phyloP scores from a whole-genome alignment of 2,797 vertebrate genomes.

The Discoglossus pictus region DNA sequence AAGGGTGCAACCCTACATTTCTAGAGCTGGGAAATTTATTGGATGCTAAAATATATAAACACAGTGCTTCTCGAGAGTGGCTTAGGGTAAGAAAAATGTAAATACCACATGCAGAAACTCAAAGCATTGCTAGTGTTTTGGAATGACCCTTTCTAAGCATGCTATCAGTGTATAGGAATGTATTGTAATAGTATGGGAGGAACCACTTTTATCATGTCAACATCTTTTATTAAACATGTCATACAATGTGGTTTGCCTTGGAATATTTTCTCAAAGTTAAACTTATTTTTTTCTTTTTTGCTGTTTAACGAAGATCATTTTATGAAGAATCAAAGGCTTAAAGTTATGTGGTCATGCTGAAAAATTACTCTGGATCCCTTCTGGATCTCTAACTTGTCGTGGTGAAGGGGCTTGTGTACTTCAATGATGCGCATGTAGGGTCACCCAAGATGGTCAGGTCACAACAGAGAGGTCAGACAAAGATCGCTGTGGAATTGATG shows the following conservation, averaged over 20 bases:
- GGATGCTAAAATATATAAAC: conserved; percentile 37
- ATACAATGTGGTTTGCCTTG: too few species aligned
- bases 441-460: too few species aligned
- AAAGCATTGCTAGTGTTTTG: conserved; percentile 18
- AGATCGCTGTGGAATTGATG: too few species aligned
- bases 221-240: conserved; percentile 7
- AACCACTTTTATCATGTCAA: conserved; percentile 11
- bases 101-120: conserved; percentile 40
- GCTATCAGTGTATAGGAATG: conserved; percentile 5
- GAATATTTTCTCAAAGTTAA: background rate
- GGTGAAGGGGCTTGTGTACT: too few species aligned
- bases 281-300: background rate
- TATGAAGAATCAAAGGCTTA: too few species aligned
- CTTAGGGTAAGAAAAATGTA: conserved; percentile 20
- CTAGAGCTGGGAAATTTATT: conserved; percentile 21
- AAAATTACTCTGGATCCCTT: too few species aligned
- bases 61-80: conserved; percentile 4
- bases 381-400: too few species aligned
- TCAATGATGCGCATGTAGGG: too few species aligned
- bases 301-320: too few species aligned
- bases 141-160: conserved; percentile 15
- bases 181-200: conserved; percentile 12
- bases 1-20: conserved; percentile 24
- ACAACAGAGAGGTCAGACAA: too few species aligned
- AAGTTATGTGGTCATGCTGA: too few species aligned